These are phyloP conservation scores for Oppia nitens DNA, from an alignment of 1,140 invertebrate genomes.

Conservation along the genomic window DNA sequence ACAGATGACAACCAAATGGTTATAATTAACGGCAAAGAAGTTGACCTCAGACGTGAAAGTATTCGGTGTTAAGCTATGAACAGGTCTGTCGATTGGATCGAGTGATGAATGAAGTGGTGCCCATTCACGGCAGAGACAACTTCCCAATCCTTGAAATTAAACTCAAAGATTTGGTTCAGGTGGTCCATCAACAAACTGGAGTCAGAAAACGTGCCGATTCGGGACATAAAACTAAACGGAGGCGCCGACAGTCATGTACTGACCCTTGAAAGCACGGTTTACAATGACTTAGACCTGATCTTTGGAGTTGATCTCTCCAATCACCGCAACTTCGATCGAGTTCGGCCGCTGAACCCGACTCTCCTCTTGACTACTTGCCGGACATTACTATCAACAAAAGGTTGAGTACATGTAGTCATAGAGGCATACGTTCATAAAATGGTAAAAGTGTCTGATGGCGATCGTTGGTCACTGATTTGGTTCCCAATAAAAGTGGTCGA, in stretches of 20 bases:
- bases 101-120: slow-evolving; percentile 59
- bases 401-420: slow-evolving; percentile 76
- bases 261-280: slow-evolving; percentile 54
- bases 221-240: slow-evolving; percentile 91
- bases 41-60: slow-evolving; percentile 16
- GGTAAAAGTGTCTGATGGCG: slow-evolving; percentile 88
- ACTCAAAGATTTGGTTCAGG: slow-evolving; percentile 70
- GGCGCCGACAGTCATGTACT: slow-evolving; percentile 92
- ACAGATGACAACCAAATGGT: neutral
- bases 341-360: slow-evolving; percentile 85
- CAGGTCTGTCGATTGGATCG: slow-evolving; percentile 47
- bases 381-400: slow-evolving; percentile 73
- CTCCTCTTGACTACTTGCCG: slow-evolving; percentile 80
- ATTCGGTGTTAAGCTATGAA: slow-evolving; percentile 72
- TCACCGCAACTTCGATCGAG: slow-evolving; percentile 52
- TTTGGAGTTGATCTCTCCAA: slow-evolving; percentile 77
- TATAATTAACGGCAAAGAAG: neutral
- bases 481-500: slow-evolving; percentile 64
- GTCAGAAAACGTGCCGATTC: slow-evolving; percentile 45
- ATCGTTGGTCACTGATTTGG: slow-evolving; percentile 94
- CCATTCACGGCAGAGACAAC: slow-evolving; percentile 93
- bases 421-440: slow-evolving; percentile 98
- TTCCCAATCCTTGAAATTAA: slow-evolving; percentile 89
- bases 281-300: slow-evolving; percentile 97
- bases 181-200: slow-evolving; percentile 21